Base-by-base conservation (phyloP, 1,140 invertebrate genomes). In the Drosophila ficusphila region DNA sequence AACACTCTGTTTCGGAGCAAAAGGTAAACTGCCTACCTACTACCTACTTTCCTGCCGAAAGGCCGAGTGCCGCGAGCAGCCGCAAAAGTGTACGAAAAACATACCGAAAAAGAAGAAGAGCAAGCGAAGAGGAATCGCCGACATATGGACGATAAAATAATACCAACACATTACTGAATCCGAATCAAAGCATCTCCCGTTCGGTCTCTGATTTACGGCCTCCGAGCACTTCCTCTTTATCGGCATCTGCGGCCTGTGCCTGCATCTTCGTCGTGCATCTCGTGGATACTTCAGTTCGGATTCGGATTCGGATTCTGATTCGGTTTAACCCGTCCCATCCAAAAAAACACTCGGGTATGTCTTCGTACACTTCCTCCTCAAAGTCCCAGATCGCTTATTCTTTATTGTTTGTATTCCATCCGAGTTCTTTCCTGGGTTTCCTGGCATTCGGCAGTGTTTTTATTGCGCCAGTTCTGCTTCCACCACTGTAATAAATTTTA, bases 11-110 rank as follows among this genome's bases (percentile, higher is more conserved):
- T n/a, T 34, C 31, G 18, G 14, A 47, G 48, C 16, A 44, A 67
- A 75, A 85, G 79, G 79, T 85, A 83, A 83, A 85, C 79, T 85
- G 85, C 79, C 79, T 85, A 83, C 79, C 78, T 85, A 85, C 79
- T 85, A 83, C 79, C 79, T 85, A 83, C 79, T 83, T 85, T 85
- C 75, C 79, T 78, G 79, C 39, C 56, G 64, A 79, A 29, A 33
- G 76, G 62, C 38, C 18, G 38, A 39, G 9, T 38, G 36, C 36
- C 79, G 74, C n/a, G n/a, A n/a, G n/a, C n/a, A n/a, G 79, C 70
- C 79, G 79, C 79, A 83, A 75, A 83, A 83, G 81, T 83, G 81
- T 85, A 83, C 76, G 79, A 86, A 86, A 79, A 79, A 83, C 47
- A 68, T 79, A 68, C 65, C 81, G 56, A 83, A 86, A 67, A 42